A percentile compares a stretch with the other conserved stretches of the same genome.
Conservation (phyloP, 2,888 invertebrate species). For the Teleiodes luculella region DNA sequence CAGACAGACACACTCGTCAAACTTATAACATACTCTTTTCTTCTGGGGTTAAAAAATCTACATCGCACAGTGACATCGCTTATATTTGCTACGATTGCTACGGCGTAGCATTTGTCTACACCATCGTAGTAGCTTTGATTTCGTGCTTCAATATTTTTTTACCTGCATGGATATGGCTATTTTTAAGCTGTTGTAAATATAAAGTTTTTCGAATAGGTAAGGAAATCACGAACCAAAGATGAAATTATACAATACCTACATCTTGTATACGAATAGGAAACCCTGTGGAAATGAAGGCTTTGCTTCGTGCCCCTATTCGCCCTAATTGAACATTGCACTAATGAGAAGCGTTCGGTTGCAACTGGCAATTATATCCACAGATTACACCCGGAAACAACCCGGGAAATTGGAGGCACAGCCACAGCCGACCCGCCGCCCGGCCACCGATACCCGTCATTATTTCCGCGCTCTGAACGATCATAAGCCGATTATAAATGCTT, state of each 20-base stretch:
- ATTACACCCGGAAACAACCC: slow-evolving; percentile 61
- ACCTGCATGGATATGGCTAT: too few species aligned
- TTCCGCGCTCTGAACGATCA: neutral
- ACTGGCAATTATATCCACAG: slow-evolving; percentile 67
- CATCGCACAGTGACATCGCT: too few species aligned
- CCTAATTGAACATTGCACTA: slow-evolving; percentile 76
- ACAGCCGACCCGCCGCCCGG: neutral
- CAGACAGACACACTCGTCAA: too few species aligned
- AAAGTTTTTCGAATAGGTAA: too few species aligned
- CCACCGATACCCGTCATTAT: slow-evolving; percentile 11
- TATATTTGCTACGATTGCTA: neutral
- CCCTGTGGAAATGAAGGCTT: slow-evolving; percentile 36
- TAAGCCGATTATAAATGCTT: slow-evolving; percentile 12
- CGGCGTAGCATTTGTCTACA: neutral
- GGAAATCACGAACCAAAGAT: too few species aligned
- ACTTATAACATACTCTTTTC: too few species aligned
- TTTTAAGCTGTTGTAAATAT: too few species aligned
- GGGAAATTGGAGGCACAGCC: slow-evolving; percentile 46
- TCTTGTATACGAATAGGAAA: slow-evolving; percentile 18
- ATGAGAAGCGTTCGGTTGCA: slow-evolving; percentile 73
- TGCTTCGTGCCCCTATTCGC: slow-evolving; percentile 39
- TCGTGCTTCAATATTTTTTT: too few species aligned
- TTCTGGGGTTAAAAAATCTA: too few species aligned
- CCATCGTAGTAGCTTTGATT: too few species aligned
- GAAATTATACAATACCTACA: too few species aligned